Base-by-base conservation (phyloP, 2,113 vertebrate species). In the Alexandromys fortis region DNA sequence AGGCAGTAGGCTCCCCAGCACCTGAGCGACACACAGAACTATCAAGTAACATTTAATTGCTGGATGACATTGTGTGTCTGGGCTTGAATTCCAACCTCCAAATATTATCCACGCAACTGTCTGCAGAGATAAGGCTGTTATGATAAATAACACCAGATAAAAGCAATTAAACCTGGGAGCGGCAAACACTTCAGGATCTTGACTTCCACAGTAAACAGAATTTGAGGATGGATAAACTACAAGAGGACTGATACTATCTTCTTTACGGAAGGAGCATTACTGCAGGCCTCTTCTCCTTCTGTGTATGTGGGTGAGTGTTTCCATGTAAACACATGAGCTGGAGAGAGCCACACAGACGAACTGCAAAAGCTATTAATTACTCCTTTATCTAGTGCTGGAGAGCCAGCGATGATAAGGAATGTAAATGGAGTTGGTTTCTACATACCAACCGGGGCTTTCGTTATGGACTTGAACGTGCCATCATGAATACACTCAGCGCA, bases 1-100 rank as follows among this genome's bases (percentile, higher is more conserved):
- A 98, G 97, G 96, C 3, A 0, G 97, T 96, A 98, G 98, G 98
- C 91, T 97, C 96, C 96, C 96, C 28, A 3, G 97, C 98, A 98
- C 97, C 98, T 98, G 98, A 99, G 98, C 95, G 98, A 97, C 98
- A 98, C 97, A 98, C 96, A 98, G 86, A 97, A 98, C 97, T 98
- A 98, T 98, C 98, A 98, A 98, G 98, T 98, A 98, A 97, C 97
- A 97, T 97, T 98, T 98, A 99, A 98, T 98, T 98, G 98, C 97
- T 98, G 91, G 94, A 97, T 98, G 97, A 98, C 97, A 98, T 94
- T 94, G 65, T 92, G 92, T 90, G 86, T 94, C 98, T 98, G 96
- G 97, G 95, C 94, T 98, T 97, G 97, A 98, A 98, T 98, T 98
- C 97, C 97, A 92, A 98, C 98, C 97, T 98, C 94, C 97, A 98